phyloP scores from a whole-genome alignment of 2,888 invertebrate genomes.

The Hyposoter didymator region DNA sequence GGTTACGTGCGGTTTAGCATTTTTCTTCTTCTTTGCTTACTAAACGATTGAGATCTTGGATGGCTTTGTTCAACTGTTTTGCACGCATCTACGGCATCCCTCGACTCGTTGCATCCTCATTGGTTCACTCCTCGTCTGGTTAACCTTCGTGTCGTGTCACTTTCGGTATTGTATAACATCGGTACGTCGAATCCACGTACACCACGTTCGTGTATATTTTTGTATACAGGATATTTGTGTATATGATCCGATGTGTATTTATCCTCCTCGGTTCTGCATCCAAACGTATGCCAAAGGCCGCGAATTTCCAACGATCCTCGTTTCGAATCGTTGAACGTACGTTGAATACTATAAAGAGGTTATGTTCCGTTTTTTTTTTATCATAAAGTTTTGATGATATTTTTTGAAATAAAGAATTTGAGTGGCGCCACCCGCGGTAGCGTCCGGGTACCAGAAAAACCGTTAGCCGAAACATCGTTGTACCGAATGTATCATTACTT shows the following conservation, averaged over 20 bases:
- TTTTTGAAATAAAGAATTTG: constrained; percentile 54
- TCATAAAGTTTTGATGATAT: constrained; percentile 21
- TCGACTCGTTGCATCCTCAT: constrained; percentile 64
- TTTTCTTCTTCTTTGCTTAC: not conserved
- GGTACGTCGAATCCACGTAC: constrained; percentile 68
- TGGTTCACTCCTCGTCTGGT: constrained; percentile 56
- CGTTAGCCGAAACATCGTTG: constrained; percentile 57
- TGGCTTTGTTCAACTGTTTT: not conserved
- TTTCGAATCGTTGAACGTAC: constrained; percentile 66
- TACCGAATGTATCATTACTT: constrained; percentile 56
- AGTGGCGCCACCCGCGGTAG: constrained; percentile 66
- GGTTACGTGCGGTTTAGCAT: not conserved
- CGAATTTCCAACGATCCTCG: constrained; percentile 74
- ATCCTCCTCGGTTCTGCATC: constrained; percentile 75
- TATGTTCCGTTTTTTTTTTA: constrained; percentile 44
- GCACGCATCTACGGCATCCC: constrained; percentile 30
- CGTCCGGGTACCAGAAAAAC: constrained; percentile 67
- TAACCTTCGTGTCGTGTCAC: constrained; percentile 72
- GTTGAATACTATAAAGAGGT: constrained; percentile 63
- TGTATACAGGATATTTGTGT: constrained; percentile 45
- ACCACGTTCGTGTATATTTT: constrained; percentile 58
- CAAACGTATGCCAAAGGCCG: constrained; percentile 82
- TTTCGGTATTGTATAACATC: constrained; percentile 64
- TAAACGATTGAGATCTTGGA: not conserved
- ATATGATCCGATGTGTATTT: constrained; percentile 38